Percentiles rank a stretch among this genome's conserved stretches.
phyloP scores from a whole-genome alignment of 2,797 vertebrate genomes.

The Pseudochaenichthys georgianus region DNA sequence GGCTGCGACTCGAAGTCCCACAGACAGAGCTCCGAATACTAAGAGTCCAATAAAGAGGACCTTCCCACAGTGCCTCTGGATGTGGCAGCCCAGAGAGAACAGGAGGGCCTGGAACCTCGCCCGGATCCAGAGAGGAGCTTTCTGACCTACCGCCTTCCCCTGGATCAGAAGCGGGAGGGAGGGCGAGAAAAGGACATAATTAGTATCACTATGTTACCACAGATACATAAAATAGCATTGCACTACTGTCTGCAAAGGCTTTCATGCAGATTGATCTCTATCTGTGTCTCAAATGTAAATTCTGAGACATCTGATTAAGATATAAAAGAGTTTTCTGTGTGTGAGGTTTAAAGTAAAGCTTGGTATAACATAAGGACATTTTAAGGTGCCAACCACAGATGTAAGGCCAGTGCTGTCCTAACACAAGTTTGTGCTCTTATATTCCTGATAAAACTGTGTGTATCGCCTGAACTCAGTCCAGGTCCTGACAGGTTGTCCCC shows the following conservation, averaged over 20 bases:
- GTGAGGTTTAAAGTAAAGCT: background rate
- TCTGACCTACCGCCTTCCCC: slow-evolving; percentile 92
- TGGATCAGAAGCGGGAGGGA: slow-evolving; percentile 73
- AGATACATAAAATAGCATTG: slow-evolving; percentile 16
- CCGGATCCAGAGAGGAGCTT: slow-evolving; percentile 95
- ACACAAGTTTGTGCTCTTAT: slow-evolving; percentile 7
- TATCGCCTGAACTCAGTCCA: slow-evolving; percentile 16
- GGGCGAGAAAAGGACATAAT: slow-evolving; percentile 62
- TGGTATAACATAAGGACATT: slow-evolving; percentile 6
- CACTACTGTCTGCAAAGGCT: slow-evolving; percentile 7
- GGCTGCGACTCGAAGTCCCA: slow-evolving; percentile 94
- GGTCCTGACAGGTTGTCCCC: slow-evolving; percentile 12
- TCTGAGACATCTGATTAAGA: background rate
- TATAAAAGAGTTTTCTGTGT: background rate
- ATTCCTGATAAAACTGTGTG: slow-evolving; percentile 10
- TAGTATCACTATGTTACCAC: slow-evolving; percentile 26
- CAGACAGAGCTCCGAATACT: slow-evolving; percentile 94
- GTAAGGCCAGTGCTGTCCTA: slow-evolving; percentile 4
- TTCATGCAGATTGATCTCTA: background rate
- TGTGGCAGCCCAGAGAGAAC: slow-evolving; percentile 96
- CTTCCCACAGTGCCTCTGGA: slow-evolving; percentile 98
- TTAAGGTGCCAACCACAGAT: slow-evolving; percentile 14
- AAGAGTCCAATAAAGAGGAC: slow-evolving; percentile 97
- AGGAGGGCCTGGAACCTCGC: slow-evolving; percentile 96
- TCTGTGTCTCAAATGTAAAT: background rate